phyloP scores from a whole-genome alignment of 2,113 vertebrate genomes.

The Bombycilla garrulus region DNA sequence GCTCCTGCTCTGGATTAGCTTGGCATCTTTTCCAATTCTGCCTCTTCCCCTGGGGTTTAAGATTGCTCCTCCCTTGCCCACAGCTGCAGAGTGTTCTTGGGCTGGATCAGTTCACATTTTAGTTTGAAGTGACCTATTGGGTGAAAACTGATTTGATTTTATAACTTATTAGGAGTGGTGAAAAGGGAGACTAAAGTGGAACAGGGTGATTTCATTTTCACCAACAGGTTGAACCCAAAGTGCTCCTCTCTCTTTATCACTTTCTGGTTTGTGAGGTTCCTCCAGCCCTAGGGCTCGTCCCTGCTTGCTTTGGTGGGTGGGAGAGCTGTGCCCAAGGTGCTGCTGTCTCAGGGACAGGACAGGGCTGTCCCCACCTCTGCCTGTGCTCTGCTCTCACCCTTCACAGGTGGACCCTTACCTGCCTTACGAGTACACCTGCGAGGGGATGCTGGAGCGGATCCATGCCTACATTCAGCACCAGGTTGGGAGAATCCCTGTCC shows the following conservation, averaged over 20 bases:
- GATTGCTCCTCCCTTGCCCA: background rate
- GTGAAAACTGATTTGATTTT: background rate
- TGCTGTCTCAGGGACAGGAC: background rate
- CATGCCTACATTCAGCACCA: constrained; percentile 96
- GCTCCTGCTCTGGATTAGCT: background rate
- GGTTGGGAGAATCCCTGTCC: constrained; percentile 68
- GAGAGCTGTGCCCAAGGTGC: background rate
- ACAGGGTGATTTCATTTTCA: background rate
- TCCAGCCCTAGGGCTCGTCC: background rate
- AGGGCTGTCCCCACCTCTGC: background rate
- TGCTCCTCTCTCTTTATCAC: background rate
- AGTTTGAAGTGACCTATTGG: background rate
- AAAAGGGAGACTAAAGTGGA: background rate
- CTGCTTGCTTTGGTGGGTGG: background rate
- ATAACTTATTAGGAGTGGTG: background rate
- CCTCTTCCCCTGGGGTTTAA: background rate
- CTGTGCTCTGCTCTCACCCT: background rate
- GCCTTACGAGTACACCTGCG: constrained; percentile 93
- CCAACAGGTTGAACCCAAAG: background rate
- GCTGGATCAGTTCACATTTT: background rate
- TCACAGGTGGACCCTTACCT: constrained; percentile 92
- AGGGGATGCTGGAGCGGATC: constrained; percentile 94
- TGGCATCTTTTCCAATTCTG: background rate
- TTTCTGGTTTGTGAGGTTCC: background rate
- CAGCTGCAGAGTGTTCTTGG: background rate